A percentile compares a stretch with the other conserved stretches of the same genome.
phyloP scores from a whole-genome alignment of 2,113 vertebrate species.

The Serinus canaria region DNA sequence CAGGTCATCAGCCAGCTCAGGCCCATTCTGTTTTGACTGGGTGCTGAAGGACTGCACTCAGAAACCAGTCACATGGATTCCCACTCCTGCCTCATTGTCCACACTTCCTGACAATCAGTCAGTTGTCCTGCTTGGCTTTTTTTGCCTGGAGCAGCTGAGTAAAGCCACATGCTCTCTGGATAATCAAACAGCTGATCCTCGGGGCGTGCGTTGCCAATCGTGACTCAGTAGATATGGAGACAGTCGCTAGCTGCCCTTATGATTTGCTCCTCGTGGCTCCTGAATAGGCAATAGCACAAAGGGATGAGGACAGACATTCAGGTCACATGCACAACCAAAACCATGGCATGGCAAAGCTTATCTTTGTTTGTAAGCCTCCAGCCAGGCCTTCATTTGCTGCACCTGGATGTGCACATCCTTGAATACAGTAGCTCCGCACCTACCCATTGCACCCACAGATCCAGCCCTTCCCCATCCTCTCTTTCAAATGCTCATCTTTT shows the following conservation, averaged over 20 bases:
- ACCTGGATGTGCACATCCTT: not conserved
- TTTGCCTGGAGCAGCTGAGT: constrained; percentile 47
- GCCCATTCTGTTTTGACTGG: constrained; percentile 41
- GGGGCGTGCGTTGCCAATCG: not conserved
- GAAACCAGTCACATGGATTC: constrained; percentile 49
- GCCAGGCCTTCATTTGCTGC: not conserved
- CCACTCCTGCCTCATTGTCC: constrained; percentile 18
- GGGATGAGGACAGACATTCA: constrained; percentile 23
- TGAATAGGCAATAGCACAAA: constrained; percentile 48
- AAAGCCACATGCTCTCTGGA: constrained; percentile 47
- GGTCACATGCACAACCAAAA: not conserved
- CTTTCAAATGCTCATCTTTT: not conserved
- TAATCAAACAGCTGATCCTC: constrained; percentile 61
- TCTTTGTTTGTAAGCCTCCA: not conserved
- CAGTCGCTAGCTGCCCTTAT: constrained; percentile 41
- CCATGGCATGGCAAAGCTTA: not conserved
- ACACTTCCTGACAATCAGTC: constrained; percentile 24
- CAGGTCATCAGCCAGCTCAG: constrained; percentile 37
- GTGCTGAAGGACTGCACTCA: constrained; percentile 46
- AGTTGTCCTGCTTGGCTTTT: constrained; percentile 40
- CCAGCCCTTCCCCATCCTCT: not conserved
- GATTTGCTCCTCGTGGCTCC: constrained; percentile 24
- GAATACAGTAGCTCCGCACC: not conserved
- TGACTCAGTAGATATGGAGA: constrained; percentile 55
- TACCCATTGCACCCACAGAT: not conserved